Conservation (phyloP, 2,113 vertebrate species). For the Strix uralensis region DNA sequence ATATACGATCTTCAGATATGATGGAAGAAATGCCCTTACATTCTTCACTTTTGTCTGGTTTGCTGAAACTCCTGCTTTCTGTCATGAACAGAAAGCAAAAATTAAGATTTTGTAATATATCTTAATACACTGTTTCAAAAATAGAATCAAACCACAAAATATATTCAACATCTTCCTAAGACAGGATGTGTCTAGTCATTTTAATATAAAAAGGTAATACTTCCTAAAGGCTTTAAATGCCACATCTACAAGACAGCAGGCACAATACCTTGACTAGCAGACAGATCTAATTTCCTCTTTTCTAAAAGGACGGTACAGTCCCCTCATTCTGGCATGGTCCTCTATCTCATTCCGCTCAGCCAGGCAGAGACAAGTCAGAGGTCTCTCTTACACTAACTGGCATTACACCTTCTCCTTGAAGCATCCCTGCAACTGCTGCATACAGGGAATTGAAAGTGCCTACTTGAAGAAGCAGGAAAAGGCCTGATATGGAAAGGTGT, state of each 20-base stretch:
- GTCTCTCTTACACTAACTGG: not conserved
- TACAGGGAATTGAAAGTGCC: not conserved
- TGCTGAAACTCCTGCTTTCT: slow-evolving; percentile 28
- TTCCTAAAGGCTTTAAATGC: not conserved
- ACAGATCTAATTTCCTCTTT: not conserved
- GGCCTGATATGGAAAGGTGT: not conserved
- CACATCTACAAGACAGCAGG: not conserved
- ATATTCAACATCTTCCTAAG: not conserved
- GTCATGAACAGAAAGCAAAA: not conserved
- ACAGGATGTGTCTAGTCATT: not conserved
- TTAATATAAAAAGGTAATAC: not conserved
- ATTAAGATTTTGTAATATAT: not conserved
- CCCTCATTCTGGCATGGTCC: not conserved
- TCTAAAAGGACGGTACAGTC: not conserved
- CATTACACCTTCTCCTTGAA: not conserved
- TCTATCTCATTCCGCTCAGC: not conserved
- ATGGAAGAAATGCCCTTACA: not conserved
- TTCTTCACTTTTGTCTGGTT: slow-evolving; percentile 8
- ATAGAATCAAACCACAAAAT: not conserved
- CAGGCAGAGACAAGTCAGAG: not conserved
- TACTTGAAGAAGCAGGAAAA: not conserved
- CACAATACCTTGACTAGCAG: not conserved
- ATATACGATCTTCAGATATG: slow-evolving; percentile 61
- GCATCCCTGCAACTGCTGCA: not conserved
- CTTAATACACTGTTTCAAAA: not conserved